Evolutionary conservation across 2,797 vertebrate genomes (phyloP), one percentile per base, ranked within the genome.

Genomic region (Pseudocheirus occidentalis): DNA sequence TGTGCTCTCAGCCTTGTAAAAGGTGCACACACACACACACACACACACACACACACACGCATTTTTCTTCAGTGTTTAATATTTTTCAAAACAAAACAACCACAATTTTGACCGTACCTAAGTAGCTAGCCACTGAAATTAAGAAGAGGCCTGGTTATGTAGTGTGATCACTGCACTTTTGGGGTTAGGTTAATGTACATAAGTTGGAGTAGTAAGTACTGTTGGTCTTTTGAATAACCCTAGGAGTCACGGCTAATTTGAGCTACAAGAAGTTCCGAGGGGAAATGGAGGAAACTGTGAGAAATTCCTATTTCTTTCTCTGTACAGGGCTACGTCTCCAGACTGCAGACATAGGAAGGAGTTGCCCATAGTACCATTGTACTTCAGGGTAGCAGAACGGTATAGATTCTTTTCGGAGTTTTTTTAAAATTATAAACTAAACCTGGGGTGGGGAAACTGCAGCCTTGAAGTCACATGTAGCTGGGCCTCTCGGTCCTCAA

Each of bases 31-130:
- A 57, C 21, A 57, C 24, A 27, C 13, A 29, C 2, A 40, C 21
- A 57, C 24, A 27, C 13, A 29, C 2, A 40, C 2, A 24, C 11
- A 11, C 56, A 57, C 21, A 57, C 24, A 27, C 13, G 58, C 2
- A 40, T 94, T n/a, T 91, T 66, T 94, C 34, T 57, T 95, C 54
- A 91, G 3, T 81, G 94, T 91, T 73, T 94, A 94, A 95, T 55
- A 94, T 91, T 97, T 52, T 90, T 46, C 6, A 81, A 52, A 46
- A 91, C 0, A 52, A 14, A 46, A 91, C 0, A 52, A 14, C 62
- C 12, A 55, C 50, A 90, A 91, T 91, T 91, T 59, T 53, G 29
- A 34, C 5, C 5, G 9, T 16, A 11, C 27, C 18, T 73, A 93
- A 54, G 27, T 92, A 31, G 90, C 1, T 21, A 18, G 12, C 66